These are phyloP conservation scores for Corapipo altera DNA, from an alignment of 2,113 vertebrate species.

Conservation along the genomic window DNA sequence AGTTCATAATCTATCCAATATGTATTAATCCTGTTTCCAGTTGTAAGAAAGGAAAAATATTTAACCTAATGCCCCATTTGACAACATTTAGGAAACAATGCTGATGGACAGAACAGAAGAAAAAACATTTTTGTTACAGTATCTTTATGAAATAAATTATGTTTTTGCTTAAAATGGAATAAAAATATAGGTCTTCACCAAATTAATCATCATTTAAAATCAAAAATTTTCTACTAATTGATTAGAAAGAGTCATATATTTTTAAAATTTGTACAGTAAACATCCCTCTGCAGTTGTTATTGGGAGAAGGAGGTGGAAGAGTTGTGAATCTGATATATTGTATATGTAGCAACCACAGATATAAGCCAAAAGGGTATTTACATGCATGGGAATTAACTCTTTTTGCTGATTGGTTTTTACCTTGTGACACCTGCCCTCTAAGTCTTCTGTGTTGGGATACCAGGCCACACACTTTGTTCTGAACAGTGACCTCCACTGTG, in stretches of 20 bases:
- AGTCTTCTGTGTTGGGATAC: neutral
- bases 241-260: neutral
- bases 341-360: neutral
- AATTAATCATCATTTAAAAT: neutral
- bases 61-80: neutral
- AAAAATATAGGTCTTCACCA: neutral
- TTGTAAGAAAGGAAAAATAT: neutral
- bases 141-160: neutral
- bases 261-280: neutral
- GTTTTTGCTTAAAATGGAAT: neutral
- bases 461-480: neutral
- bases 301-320: neutral
- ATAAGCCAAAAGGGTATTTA: neutral
- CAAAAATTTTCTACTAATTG: neutral
- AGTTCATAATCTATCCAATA: neutral
- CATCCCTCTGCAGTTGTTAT: neutral
- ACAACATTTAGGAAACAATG: neutral
- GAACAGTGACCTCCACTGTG: rapidly evolving
- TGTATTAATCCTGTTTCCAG: neutral
- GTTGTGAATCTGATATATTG: neutral
- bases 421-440: neutral
- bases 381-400: neutral
- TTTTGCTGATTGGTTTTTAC: neutral
- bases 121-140: neutral
- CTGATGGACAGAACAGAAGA: neutral